phyloP scores from a whole-genome alignment of 2,888 invertebrate genomes.

The Andricus curvator region DNA sequence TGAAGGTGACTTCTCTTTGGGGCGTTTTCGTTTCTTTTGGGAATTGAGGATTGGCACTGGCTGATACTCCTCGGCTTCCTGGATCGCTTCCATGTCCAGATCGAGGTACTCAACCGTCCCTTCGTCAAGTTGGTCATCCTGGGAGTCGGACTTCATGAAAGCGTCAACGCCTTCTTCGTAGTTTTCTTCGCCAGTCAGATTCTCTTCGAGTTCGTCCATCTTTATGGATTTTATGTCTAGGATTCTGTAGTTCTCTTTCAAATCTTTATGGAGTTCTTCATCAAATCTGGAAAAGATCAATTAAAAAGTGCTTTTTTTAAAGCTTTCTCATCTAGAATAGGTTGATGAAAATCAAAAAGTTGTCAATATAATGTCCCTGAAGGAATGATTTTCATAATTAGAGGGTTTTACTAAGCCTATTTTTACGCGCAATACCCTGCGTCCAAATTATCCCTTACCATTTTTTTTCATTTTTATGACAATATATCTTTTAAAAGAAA shows the following conservation, averaged over 20 bases:
- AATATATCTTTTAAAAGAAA: no score
- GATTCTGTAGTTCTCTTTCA: background rate
- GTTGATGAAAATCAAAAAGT: background rate
- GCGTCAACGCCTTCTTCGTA: constrained; percentile 42
- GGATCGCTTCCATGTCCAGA: constrained; percentile 49
- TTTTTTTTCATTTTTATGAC: no score
- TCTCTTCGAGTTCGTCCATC: constrained; percentile 42
- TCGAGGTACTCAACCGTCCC: constrained; percentile 52
- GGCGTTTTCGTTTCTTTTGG: constrained; percentile 1
- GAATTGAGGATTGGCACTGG: background rate
- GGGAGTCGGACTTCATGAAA: constrained; percentile 15
- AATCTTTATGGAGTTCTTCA: background rate
- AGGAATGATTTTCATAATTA: no score
- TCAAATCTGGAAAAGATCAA: background rate
- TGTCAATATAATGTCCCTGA: no score
- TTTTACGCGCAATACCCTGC: no score
- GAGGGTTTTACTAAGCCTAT: no score
- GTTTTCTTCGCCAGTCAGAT: constrained; percentile 21
- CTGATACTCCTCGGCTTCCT: constrained; percentile 49
- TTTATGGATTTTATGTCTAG: background rate
- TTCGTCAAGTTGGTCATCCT: constrained; percentile 44
- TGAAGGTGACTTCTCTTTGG: background rate
- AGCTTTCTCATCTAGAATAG: no score
- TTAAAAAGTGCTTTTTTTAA: background rate
- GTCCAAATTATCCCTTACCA: no score